Evolutionary conservation across 1,140 invertebrate genomes (phyloP).

Genomic region (Notospermus geniculatus): DNA sequence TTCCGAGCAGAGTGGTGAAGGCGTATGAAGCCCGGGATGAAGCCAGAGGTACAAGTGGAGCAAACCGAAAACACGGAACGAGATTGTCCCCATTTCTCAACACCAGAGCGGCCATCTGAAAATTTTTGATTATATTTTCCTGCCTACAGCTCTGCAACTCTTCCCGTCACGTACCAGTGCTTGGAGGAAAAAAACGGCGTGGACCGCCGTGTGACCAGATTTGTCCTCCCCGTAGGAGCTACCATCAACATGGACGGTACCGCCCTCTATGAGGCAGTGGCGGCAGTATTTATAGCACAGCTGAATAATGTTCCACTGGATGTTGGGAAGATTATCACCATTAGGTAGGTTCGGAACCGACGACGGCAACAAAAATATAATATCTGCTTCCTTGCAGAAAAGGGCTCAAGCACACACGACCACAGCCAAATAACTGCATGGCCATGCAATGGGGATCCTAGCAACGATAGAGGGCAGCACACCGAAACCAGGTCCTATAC

Average conservation of each 20-base stretch:
- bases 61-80: too few relatives aligned
- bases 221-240: conserved; percentile 64
- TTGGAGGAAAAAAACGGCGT: conserved; percentile 85
- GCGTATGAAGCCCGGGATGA: too few relatives aligned
- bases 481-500: too few relatives aligned
- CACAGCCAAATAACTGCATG: neutral
- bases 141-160: conserved; percentile 55
- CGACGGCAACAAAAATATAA: too few relatives aligned
- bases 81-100: too few relatives aligned
- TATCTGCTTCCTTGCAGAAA: too few relatives aligned
- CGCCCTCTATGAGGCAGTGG: conserved; percentile 91
- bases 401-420: neutral
- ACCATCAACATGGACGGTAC: conserved; percentile 92
- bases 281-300: conserved; percentile 93
- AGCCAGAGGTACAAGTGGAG: too few relatives aligned
- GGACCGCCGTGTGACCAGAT: conserved; percentile 67
- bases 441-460: too few relatives aligned
- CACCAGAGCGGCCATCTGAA: too few relatives aligned
- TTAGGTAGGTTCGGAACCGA: too few relatives aligned
- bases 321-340: conserved; percentile 80
- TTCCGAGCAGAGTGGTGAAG: too few relatives aligned
- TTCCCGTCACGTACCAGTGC: conserved; percentile 75
- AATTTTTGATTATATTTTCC: conserved; percentile 1
- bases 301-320: conserved; percentile 72
- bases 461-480: too few relatives aligned